These are phyloP conservation scores for Ursus arctos DNA, from an alignment of 2,113 vertebrate species.

Conservation along the genomic window DNA sequence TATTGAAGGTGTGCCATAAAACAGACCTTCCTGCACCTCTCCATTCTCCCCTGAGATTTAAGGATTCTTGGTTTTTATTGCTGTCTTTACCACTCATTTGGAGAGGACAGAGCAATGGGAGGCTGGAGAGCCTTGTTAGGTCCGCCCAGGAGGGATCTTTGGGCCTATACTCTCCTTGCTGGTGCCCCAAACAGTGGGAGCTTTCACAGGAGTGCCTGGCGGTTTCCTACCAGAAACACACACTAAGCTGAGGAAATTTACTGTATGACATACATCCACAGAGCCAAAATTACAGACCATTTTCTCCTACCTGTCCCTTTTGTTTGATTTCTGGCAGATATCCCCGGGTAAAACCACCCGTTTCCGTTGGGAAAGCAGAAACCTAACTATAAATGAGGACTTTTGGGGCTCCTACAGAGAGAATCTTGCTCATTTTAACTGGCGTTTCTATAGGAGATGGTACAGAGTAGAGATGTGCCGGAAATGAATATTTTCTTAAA, in stretches of 20 bases:
- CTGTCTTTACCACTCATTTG: constrained; percentile 58
- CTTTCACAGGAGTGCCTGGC: background rate
- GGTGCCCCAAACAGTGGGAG: background rate
- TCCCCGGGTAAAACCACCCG: background rate
- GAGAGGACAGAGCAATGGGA: constrained; percentile 43
- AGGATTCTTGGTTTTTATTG: constrained; percentile 58
- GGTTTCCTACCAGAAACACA: background rate
- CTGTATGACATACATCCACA: background rate
- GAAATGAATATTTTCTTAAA: constrained; percentile 1
- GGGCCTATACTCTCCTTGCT: background rate
- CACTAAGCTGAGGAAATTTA: background rate
- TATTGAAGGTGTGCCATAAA: constrained; percentile 64
- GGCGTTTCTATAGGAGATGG: background rate
- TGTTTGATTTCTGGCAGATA: constrained; percentile 30
- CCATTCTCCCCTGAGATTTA: constrained; percentile 57
- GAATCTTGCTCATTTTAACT: background rate
- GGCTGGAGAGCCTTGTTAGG: background rate
- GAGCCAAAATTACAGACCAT: background rate
- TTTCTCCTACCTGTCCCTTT: constrained; percentile 47
- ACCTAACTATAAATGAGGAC: background rate
- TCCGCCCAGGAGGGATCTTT: background rate
- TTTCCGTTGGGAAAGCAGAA: constrained; percentile 18
- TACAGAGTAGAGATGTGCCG: background rate
- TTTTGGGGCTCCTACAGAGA: background rate
- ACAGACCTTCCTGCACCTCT: constrained; percentile 58